Percentiles rank a stretch among this genome's conserved stretches.
phyloP scores from a whole-genome alignment of 2,888 invertebrate species.

The Acleris cristana region DNA sequence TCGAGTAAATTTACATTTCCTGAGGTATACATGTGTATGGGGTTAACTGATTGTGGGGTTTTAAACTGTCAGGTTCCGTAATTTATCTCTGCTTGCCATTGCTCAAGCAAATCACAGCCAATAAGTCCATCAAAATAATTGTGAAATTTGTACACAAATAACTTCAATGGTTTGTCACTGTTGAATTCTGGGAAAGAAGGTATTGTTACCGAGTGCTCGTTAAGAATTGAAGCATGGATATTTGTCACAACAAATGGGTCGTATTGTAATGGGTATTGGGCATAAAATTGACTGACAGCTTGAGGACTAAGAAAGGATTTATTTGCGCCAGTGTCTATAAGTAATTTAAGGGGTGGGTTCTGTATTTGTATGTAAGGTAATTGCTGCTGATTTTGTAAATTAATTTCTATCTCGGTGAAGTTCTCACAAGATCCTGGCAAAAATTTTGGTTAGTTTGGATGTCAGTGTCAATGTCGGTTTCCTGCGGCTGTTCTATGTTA shows the following conservation, averaged over 20 bases:
- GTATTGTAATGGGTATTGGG: not conserved
- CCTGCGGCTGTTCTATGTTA: no score
- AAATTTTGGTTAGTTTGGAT: not conserved
- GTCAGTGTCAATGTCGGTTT: constrained; percentile 19
- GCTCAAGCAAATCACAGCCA: no score
- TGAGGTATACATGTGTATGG: not conserved
- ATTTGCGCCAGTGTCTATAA: constrained; percentile 26
- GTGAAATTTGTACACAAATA: constrained; percentile 35
- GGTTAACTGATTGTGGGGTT: not conserved
- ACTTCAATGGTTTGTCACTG: constrained; percentile 35
- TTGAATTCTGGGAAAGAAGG: constrained; percentile 43
- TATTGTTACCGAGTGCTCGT: constrained; percentile 44
- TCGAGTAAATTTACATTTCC: not conserved
- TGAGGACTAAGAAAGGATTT: constrained; percentile 22
- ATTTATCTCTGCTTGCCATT: no score
- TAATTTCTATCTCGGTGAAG: constrained; percentile 10
- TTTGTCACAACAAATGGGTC: constrained; percentile 9
- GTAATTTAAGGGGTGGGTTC: constrained; percentile 7
- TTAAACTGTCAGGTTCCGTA: not conserved
- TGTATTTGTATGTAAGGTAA: constrained; percentile 16
- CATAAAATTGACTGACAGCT: not conserved
- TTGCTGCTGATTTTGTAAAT: constrained; percentile 17
- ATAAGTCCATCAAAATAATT: constrained; percentile 40
- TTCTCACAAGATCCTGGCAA: not conserved
- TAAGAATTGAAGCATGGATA: constrained; percentile 42